phyloP scores from a whole-genome alignment of 1,140 invertebrate genomes.

The Hyposmocoma kahamanoa region DNA sequence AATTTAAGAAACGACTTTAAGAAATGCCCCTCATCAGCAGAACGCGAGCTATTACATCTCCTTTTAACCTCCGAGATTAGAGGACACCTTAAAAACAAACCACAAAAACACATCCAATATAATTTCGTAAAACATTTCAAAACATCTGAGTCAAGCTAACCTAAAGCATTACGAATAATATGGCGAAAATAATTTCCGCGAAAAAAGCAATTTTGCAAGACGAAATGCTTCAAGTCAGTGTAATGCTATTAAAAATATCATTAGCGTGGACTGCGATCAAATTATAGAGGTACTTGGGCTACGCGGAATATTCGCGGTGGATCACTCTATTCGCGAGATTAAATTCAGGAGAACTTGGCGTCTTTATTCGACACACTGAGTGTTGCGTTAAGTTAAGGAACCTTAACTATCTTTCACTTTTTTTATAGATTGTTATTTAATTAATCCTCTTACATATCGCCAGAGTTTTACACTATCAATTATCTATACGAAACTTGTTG shows the following conservation, averaged over 20 bases:
- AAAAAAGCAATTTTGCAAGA: not conserved
- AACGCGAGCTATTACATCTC: no score
- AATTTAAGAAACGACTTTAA: no score
- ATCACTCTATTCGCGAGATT: conserved; percentile 56
- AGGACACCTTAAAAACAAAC: no score
- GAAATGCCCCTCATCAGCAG: no score
- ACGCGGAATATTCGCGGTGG: conserved; percentile 43
- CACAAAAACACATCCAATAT: no score
- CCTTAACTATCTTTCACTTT: not conserved
- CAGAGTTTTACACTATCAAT: not conserved
- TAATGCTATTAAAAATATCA: conserved; percentile 35
- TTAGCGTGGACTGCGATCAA: conserved; percentile 27
- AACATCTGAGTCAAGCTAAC: not conserved
- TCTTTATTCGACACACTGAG: not conserved
- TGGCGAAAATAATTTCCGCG: not conserved
- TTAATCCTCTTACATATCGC: not conserved
- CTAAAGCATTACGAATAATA: not conserved
- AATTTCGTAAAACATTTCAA: not conserved
- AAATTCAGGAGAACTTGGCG: conserved; percentile 41
- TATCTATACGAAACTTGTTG: not conserved
- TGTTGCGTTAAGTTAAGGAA: not conserved
- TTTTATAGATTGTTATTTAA: not conserved
- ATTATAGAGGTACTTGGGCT: conserved; percentile 43
- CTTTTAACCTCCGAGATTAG: no score
- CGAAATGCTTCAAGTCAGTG: not conserved